Percentiles rank a stretch among this genome's conserved stretches.
phyloP scores from a whole-genome alignment of 2,113 vertebrate genomes.

The Hiodon tergisus region DNA sequence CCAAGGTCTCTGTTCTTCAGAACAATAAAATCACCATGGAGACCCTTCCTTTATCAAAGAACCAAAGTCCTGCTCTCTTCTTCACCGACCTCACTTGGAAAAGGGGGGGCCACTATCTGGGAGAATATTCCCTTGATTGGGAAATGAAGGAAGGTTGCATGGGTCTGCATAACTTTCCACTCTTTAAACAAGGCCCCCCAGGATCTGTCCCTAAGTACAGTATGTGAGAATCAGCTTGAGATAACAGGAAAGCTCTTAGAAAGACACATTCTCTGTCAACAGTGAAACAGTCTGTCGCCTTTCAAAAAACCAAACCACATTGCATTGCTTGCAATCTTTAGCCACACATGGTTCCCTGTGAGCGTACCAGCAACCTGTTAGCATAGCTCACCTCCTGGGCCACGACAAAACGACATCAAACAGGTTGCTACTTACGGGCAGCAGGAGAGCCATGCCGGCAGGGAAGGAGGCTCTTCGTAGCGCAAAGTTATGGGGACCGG shows the following conservation, averaged over 20 bases:
- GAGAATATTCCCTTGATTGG: neutral
- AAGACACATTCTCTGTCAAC: neutral
- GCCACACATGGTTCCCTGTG: neutral
- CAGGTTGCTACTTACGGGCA: conserved; percentile 12
- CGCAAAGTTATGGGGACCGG: conserved; percentile 5
- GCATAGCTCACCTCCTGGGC: conserved; percentile 10
- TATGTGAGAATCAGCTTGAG: neutral
- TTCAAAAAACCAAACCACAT: neutral
- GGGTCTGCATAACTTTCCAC: neutral
- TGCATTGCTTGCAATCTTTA: neutral
- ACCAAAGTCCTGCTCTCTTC: neutral
- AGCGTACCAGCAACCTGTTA: conserved; percentile 20
- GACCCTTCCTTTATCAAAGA: neutral
- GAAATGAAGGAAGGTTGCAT: neutral
- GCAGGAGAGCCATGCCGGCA: neutral
- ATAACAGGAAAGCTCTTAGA: neutral
- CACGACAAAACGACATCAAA: neutral
- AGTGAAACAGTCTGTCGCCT: neutral
- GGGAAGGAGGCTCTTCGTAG: neutral
- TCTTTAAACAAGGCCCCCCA: neutral
- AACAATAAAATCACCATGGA: neutral
- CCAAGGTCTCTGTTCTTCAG: neutral
- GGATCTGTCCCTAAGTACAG: neutral
- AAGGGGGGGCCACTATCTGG: neutral
- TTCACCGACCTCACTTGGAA: neutral